Evolutionary conservation across 2,888 invertebrate genomes (phyloP), one percentile per base, ranked within the genome.

Genomic region (Chrysotoxum bicinctum): DNA sequence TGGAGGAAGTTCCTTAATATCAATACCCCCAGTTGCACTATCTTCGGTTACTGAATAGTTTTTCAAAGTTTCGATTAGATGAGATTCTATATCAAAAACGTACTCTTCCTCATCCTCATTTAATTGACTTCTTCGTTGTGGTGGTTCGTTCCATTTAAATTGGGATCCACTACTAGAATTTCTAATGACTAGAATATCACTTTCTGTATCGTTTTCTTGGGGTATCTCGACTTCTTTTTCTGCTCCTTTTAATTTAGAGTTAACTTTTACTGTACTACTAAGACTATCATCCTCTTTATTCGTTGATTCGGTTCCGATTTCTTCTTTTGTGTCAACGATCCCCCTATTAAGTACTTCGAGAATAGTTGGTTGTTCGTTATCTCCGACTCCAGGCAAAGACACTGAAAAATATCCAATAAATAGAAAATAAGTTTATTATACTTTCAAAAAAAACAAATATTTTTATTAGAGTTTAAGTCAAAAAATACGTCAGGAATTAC

Each of bases 331-430:
- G 66, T 74, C 84, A 26, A 64, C 76, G 50, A 87, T 88, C 70
- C 82, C 84, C 75, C 90, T 89, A 88, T 91, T 91, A 89, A 91
- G 90, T 88, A 91, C 89, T 87, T 89, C 88, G 87, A 91, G 88
- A 88, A 91, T 91, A 52, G 91, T 90, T 87, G 90, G 90, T 88
- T 91, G 91, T 87, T 82, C 91, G 90, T 88, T 89, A 87, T 89
- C 89, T 89, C 90, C 90, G 89, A 91, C 91, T 88, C 92, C 92
- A 88, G 92, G 92, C 89, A 92, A 90, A 89, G 92, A 91, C 90
- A 92, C 92, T 92, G 21, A 88, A 89, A 82, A 72, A 77, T 48
- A 64, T 73, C 19, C 45, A 37, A 77, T 64, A 54, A 43, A 37
- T 60, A 45, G 54, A 54, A 32, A 6, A 8, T 12, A 68, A 43